Conservation (phyloP, 1,140 invertebrate genomes). For the Antheraea mylitta region DNA sequence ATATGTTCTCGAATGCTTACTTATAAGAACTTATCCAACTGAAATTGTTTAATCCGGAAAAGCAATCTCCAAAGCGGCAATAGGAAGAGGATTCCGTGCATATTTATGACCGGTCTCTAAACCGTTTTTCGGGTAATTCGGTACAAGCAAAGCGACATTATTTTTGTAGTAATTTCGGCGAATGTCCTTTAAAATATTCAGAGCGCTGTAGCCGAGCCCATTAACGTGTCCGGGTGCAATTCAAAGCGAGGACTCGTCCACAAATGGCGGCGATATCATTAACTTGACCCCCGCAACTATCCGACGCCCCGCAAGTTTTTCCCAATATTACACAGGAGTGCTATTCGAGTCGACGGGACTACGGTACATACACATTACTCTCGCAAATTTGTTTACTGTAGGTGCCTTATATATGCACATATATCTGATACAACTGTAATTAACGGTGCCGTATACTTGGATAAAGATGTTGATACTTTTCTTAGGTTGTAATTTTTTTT, state of each 20-base stretch:
- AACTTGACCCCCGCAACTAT: constrained; percentile 75
- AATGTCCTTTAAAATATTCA: constrained; percentile 79
- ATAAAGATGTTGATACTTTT: not conserved
- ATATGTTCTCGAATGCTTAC: constrained; percentile 25
- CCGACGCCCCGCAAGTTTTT: constrained; percentile 68
- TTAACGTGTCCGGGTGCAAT: constrained; percentile 75
- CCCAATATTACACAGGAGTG: constrained; percentile 68
- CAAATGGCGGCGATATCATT: constrained; percentile 76
- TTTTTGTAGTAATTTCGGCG: constrained; percentile 77
- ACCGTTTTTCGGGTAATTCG: constrained; percentile 74
- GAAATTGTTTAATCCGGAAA: constrained; percentile 63
- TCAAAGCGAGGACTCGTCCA: constrained; percentile 64
- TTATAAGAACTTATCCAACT: constrained; percentile 26
- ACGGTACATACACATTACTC: constrained; percentile 23
- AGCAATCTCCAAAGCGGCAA: constrained; percentile 68
- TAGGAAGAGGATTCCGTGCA: constrained; percentile 68
- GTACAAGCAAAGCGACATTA: constrained; percentile 75
- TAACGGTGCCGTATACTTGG: too few species aligned
- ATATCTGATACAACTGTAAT: constrained; percentile 13
- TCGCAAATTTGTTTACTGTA: constrained; percentile 34
- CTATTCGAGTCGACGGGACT: constrained; percentile 41
- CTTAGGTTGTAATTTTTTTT: not conserved
- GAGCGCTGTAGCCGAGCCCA: constrained; percentile 69
- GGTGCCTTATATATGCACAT: constrained; percentile 16
- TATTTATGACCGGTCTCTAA: constrained; percentile 72